These are phyloP conservation scores for Holocentrus rufus DNA, from an alignment of 2,797 vertebrate genomes.

Conservation along the genomic window DNA sequence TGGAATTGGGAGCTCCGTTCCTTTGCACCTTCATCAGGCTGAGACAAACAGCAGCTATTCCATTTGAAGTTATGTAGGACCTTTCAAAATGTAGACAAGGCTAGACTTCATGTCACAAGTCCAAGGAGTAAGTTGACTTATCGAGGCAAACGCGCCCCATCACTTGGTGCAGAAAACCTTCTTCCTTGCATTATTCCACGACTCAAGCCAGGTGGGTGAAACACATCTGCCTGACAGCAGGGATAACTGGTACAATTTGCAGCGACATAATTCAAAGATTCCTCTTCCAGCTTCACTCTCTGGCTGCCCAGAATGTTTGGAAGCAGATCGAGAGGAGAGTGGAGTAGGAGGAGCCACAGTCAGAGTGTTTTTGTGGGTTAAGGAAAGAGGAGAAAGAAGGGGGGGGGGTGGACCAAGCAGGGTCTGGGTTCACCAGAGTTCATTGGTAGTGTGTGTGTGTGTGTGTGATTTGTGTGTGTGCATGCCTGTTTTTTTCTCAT, in stretches of 20 bases:
- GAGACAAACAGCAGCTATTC: not conserved
- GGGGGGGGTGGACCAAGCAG: constrained; percentile 8
- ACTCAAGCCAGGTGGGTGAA: not conserved
- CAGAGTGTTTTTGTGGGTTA: constrained; percentile 26
- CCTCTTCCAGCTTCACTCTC: constrained; percentile 6
- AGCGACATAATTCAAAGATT: not conserved
- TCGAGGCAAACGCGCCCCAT: not conserved
- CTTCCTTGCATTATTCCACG: not conserved
- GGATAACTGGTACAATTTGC: not conserved
- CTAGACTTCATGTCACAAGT: not conserved
- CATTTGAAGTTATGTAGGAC: not conserved
- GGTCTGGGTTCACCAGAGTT: constrained; percentile 34
- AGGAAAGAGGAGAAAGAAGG: constrained; percentile 4
- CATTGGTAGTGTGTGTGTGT: constrained; percentile 13
- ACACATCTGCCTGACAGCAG: not conserved
- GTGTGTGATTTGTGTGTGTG: constrained; percentile 5
- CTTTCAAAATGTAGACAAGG: not conserved
- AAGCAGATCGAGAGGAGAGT: constrained; percentile 54
- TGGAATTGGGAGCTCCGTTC: not conserved
- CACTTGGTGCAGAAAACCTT: not conserved
- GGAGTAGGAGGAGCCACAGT: constrained; percentile 37
- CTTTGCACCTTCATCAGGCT: not conserved
- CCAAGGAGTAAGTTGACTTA: not conserved
- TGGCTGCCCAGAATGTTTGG: constrained; percentile 45
- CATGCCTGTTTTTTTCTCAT: not conserved